Evolutionary conservation across 2,888 invertebrate genomes (phyloP), one percentile per base, ranked within the genome.

Genomic region (Macrophya annulata): DNA sequence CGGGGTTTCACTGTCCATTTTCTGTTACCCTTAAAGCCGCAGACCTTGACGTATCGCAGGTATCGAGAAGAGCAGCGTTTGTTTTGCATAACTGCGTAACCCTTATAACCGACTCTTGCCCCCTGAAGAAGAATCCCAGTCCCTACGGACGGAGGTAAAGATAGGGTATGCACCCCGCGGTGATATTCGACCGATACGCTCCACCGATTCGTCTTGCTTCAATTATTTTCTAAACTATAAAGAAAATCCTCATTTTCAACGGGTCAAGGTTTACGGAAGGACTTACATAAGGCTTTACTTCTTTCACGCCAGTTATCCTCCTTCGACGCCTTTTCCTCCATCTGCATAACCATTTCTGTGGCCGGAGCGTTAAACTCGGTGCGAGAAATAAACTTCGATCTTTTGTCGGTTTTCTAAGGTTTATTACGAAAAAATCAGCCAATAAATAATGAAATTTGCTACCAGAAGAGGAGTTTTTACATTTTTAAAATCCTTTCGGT

Each of bases 71-170:
- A 86, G 85, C 87, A 68, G 87, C 87, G 86, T 89, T 89, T 88
- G 87, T 91, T 92, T 92, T 92, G 91, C 92, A 91, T 92, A 91
- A 91, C 89, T 87, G 85, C 87, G 87, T 88, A 91, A 91, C 90
- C 90, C 90, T 83, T 86, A 85, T 83, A 77, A 84, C 84, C 81
- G 81, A 71, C 65, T 83, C 43, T 62, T 25, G 68, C 82, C 51
- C 62, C 48, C 62, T 21, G 45, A 62, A 40, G 45, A 62, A 40
- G 37, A 84, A 45, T 65, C 59, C 31, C 65, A 48, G 68, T 65
- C 65, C 83, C 83, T 83, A 5, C 12, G 68, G 83, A 83, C 40
- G 62, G 62, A 83, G 31, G 65, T 65, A 48, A 71, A 85, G 15
- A 62, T 48, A 62, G 77, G 77, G 68, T 65, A 62, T 25, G 72